These are phyloP conservation scores for Scaptomyza hsui DNA, from an alignment of 1,140 invertebrate species.

Conservation along the genomic window DNA sequence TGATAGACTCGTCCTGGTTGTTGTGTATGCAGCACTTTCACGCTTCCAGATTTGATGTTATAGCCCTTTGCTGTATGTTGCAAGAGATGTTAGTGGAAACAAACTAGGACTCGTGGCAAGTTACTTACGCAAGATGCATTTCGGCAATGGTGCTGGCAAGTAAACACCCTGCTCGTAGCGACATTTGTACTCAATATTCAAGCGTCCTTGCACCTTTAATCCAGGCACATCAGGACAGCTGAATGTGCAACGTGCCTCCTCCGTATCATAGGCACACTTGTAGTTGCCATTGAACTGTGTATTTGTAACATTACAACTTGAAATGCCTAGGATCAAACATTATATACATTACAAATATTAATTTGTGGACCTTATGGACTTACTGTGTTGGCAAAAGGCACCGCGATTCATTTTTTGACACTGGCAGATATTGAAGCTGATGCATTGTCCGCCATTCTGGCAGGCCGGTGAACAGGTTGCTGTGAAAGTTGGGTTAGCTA, in stretches of 20 bases:
- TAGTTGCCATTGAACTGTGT: slow-evolving; percentile 89
- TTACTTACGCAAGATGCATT: slow-evolving; percentile 88
- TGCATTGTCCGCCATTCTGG: slow-evolving; percentile 90
- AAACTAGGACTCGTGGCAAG: background rate
- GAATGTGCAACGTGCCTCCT: slow-evolving; percentile 87
- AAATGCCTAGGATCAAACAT: slow-evolving; percentile 40
- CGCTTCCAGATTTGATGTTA: slow-evolving; percentile 37
- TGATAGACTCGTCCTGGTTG: slow-evolving; percentile 42
- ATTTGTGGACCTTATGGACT: slow-evolving; percentile 60
- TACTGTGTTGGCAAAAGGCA: slow-evolving; percentile 91
- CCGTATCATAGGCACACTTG: slow-evolving; percentile 87
- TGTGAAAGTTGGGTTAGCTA: slow-evolving; percentile 57
- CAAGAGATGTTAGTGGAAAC: background rate
- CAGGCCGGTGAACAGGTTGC: slow-evolving; percentile 90
- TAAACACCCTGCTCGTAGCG: slow-evolving; percentile 88
- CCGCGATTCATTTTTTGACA: slow-evolving; percentile 90
- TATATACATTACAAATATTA: background rate
- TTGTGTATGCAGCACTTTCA: slow-evolving; percentile 24
- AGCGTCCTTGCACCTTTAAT: slow-evolving; percentile 84
- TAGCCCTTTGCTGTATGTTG: slow-evolving; percentile 60
- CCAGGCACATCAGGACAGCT: slow-evolving; percentile 87
- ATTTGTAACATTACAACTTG: slow-evolving; percentile 69
- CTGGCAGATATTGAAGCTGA: slow-evolving; percentile 90
- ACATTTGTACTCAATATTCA: slow-evolving; percentile 87
- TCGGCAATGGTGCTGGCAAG: slow-evolving; percentile 88